Evolutionary conservation across 2,113 vertebrate genomes (phyloP).

Genomic region (Paramisgurnus dabryanus): DNA sequence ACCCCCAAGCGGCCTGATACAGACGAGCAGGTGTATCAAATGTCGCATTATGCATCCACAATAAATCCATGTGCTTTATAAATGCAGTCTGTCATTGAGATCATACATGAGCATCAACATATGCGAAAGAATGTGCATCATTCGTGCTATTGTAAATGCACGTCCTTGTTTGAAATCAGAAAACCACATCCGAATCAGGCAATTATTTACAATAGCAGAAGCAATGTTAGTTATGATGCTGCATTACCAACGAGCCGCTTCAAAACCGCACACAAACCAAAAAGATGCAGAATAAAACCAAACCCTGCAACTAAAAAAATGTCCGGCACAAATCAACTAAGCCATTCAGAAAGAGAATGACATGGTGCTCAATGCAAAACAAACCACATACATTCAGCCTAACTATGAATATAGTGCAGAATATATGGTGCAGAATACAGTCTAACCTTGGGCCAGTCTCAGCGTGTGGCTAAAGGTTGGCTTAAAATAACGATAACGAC

Average conservation of each 20-base stretch:
- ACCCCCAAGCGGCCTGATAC: conserved; percentile 3
- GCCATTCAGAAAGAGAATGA: conserved; percentile 6
- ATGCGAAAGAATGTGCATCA: neutral
- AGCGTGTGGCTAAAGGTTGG: conserved; percentile 15
- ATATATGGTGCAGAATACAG: neutral
- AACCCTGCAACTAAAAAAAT: conserved; percentile 1
- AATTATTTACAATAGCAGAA: neutral
- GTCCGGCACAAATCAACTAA: conserved; percentile 5
- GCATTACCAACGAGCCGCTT: neutral
- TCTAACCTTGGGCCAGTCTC: conserved; percentile 39
- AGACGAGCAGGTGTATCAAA: conserved; percentile 14
- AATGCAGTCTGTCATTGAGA: neutral
- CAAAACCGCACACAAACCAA: neutral
- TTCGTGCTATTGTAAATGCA: neutral
- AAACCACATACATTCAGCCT: neutral
- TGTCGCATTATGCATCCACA: neutral
- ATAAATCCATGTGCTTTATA: neutral
- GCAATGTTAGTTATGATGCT: neutral
- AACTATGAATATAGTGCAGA: neutral
- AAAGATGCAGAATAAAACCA: neutral
- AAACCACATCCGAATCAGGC: neutral
- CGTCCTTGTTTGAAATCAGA: neutral
- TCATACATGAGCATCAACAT: neutral
- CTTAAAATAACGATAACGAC: neutral
- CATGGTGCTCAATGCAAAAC: neutral